Percentiles rank a stretch among this genome's conserved stretches.
Evolutionary conservation across 1,140 invertebrate genomes (phyloP).

Genomic region (Chironomus striatipennis): DNA sequence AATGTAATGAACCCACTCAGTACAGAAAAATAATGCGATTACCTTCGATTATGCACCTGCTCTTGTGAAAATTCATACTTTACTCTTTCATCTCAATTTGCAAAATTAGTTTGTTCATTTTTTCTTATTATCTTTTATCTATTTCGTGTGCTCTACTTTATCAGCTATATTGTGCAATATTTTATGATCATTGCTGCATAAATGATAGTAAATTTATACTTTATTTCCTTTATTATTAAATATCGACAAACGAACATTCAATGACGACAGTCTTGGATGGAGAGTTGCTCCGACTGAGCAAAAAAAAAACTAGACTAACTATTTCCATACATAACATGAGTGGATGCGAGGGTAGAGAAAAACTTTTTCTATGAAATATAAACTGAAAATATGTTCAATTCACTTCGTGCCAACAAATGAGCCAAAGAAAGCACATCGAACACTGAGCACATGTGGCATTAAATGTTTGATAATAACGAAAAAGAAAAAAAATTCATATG

Average conservation of each 20-base stretch:
- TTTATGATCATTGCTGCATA: conserved; percentile 9
- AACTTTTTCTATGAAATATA: neutral
- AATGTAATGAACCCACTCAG: too few species aligned
- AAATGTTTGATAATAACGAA: conserved; percentile 11
- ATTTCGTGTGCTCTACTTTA: neutral
- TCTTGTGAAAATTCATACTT: too few species aligned
- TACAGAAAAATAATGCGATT: too few species aligned
- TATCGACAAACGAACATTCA: neutral
- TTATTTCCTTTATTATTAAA: conserved; percentile 10
- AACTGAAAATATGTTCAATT: conserved; percentile 14
- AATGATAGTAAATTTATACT: neutral
- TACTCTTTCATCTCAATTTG: too few species aligned
- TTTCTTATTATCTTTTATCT: neutral
- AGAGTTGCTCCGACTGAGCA: neutral
- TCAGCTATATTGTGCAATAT: neutral
- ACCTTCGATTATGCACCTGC: too few species aligned
- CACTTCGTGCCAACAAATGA: neutral
- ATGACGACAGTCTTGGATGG: neutral
- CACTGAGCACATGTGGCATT: neutral
- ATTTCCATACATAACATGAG: too few species aligned
- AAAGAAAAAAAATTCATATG: conserved; percentile 10
- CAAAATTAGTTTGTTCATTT: too few species aligned
- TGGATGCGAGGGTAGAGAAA: neutral
- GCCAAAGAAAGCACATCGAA: conserved; percentile 6
- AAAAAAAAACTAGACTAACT: neutral